These are phyloP conservation scores for Jaculus jaculus DNA, from an alignment of 2,113 vertebrate genomes.

Conservation along the genomic window DNA sequence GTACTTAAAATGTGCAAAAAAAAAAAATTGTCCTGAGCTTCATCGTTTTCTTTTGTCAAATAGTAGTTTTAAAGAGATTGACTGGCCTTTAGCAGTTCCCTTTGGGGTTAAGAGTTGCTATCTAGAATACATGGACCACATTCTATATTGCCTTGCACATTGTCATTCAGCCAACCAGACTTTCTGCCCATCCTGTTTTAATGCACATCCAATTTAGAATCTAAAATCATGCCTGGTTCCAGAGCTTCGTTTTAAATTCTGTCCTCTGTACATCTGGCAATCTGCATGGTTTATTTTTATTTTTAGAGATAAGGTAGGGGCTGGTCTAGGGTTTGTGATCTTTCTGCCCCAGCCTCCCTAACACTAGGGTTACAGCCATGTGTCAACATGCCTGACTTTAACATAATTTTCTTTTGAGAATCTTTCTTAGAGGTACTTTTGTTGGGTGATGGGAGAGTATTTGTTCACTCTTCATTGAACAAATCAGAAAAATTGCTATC, in stretches of 20 bases:
- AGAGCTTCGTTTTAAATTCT: not conserved
- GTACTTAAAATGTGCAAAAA: conserved; percentile 16
- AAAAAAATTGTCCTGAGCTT: not conserved
- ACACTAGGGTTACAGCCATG: not conserved
- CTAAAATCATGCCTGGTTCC: not conserved
- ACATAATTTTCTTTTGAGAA: not conserved
- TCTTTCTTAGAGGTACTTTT: not conserved
- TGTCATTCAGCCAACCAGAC: not conserved
- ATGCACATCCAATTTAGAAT: not conserved
- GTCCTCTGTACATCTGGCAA: not conserved
- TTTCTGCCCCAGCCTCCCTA: not conserved
- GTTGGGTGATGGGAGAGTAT: not conserved
- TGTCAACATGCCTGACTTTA: not conserved
- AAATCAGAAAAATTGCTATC: not conserved
- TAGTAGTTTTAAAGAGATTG: conserved; percentile 11
- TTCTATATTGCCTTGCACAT: not conserved
- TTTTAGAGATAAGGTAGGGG: not conserved
- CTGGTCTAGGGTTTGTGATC: not conserved
- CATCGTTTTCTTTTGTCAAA: conserved; percentile 31
- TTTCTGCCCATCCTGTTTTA: not conserved
- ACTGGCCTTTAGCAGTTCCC: not conserved
- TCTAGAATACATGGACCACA: not conserved
- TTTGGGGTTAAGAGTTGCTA: not conserved
- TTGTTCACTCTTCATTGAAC: not conserved
- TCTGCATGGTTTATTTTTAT: not conserved